These are phyloP conservation scores for Prionailurus viverrinus DNA, from an alignment of 2,113 vertebrate species.

Conservation along the genomic window DNA sequence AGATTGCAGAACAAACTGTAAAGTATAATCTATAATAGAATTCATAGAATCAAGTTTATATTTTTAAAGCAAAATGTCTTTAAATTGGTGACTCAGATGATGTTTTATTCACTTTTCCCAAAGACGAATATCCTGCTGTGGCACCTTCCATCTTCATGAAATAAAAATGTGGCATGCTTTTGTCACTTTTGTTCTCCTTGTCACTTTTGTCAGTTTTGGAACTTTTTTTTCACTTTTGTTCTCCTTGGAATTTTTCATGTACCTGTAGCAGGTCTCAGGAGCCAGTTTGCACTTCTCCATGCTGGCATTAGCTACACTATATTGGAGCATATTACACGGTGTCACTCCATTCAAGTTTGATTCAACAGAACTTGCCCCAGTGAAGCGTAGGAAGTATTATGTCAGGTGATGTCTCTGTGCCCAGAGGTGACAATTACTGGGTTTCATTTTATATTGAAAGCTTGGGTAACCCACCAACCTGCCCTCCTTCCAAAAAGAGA, in stretches of 20 bases:
- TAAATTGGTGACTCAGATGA: slow-evolving; percentile 43
- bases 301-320: slow-evolving; percentile 41
- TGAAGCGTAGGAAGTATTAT: background rate
- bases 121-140: slow-evolving; percentile 55
- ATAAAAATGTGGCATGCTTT: slow-evolving; percentile 46
- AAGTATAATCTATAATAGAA: slow-evolving; percentile 49
- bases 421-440: slow-evolving; percentile 35
- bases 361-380: background rate
- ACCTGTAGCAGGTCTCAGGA: background rate
- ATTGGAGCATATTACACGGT: background rate
- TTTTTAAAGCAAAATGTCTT: slow-evolving; percentile 62
- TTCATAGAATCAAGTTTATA: slow-evolving; percentile 42
- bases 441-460: slow-evolving; percentile 60
- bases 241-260: slow-evolving; percentile 58
- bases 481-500: background rate
- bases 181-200: slow-evolving; percentile 52
- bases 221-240: slow-evolving; percentile 71
- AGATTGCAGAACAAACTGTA: background rate
- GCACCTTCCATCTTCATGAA: slow-evolving; percentile 15
- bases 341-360: background rate
- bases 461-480: slow-evolving; percentile 12
- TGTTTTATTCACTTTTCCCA: background rate
- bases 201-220: background rate
- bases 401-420: slow-evolving; percentile 29
- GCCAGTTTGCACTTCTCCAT: slow-evolving; percentile 29